Percentiles rank a stretch among this genome's conserved stretches.
Evolutionary conservation across 2,113 vertebrate genomes (phyloP).

Genomic region (Odocoileus hemionus): DNA sequence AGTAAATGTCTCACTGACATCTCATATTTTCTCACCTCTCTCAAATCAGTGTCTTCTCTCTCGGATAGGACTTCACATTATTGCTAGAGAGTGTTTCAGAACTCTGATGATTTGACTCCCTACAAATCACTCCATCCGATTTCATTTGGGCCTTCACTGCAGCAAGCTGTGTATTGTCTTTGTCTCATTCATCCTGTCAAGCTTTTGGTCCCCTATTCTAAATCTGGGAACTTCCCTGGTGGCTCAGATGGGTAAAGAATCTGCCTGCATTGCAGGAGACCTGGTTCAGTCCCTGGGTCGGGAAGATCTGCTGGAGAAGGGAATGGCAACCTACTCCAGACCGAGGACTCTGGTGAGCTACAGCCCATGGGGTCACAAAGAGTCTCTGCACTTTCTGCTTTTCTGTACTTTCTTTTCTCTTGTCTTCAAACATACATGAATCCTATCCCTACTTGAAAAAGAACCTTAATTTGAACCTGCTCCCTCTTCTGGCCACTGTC

Average conservation of each 20-base stretch:
- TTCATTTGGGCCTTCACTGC: not conserved
- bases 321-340: not conserved
- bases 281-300: not conserved
- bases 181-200: not conserved
- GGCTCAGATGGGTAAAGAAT: not conserved
- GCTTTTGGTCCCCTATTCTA: not conserved
- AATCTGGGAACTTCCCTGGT: not conserved
- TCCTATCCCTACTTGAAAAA: not conserved
- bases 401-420: not conserved
- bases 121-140: not conserved
- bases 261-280: not conserved
- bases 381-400: not conserved
- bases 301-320: not conserved
- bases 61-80: not conserved
- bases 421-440: not conserved
- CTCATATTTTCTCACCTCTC: not conserved
- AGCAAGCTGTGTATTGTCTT: not conserved
- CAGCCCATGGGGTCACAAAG: not conserved
- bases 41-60: not conserved
- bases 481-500: not conserved
- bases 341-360: not conserved
- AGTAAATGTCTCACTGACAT: not conserved
- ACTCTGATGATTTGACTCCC: not conserved
- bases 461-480: not conserved
- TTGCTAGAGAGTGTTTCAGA: not conserved